phyloP scores from a whole-genome alignment of 2,888 invertebrate genomes.

The Lucinisca nassula region DNA sequence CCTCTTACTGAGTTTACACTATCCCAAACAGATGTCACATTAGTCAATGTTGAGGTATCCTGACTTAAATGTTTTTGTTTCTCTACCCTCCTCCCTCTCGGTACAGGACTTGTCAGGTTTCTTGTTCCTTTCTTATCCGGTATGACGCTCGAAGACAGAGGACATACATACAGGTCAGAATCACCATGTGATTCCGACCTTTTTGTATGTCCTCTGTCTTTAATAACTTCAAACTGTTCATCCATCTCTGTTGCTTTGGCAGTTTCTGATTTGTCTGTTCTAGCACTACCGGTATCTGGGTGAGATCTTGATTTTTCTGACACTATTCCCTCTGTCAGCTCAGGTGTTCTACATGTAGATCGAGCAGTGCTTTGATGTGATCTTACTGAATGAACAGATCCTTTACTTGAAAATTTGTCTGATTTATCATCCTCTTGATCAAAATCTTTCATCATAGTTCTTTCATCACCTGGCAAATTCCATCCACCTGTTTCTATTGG shows the following conservation, averaged over 20 bases:
- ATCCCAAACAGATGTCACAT: slow-evolving; percentile 78
- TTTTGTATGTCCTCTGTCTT: neutral
- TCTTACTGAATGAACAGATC: neutral
- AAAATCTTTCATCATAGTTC: neutral
- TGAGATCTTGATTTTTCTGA: too few species aligned
- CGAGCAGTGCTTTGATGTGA: neutral
- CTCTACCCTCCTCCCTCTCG: neutral
- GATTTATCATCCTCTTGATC: neutral
- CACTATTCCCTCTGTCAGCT: too few species aligned
- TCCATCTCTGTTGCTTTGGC: neutral
- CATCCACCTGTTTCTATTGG: slow-evolving; percentile 24
- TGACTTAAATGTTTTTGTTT: slow-evolving; percentile 18
- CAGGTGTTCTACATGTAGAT: too few species aligned
- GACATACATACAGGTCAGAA: neutral
- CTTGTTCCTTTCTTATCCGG: neutral
- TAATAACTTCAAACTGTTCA: neutral
- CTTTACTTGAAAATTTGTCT: neutral
- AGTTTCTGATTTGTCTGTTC: neutral
- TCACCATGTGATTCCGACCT: too few species aligned
- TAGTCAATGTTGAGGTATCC: slow-evolving; percentile 68
- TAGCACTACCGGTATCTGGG: neutral
- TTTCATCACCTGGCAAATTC: neutral
- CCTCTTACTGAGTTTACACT: slow-evolving; percentile 63
- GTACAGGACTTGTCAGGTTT: neutral
- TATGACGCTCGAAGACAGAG: neutral